A percentile compares a stretch with the other conserved stretches of the same genome.
These are phyloP conservation scores for Trichopria drosophilae DNA, from an alignment of 2,888 invertebrate genomes.

Conservation along the genomic window DNA sequence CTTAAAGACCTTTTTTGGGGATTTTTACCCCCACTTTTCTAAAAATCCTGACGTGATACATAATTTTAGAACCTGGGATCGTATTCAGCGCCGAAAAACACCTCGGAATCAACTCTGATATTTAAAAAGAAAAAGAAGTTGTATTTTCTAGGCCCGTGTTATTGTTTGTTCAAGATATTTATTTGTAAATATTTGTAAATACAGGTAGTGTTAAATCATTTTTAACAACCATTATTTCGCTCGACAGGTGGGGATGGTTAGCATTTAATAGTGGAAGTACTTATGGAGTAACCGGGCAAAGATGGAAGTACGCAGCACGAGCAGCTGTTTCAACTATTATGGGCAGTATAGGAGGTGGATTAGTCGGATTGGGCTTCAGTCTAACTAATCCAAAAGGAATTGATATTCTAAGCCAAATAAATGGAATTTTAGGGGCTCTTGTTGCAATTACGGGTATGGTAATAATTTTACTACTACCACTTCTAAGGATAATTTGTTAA, in stretches of 20 bases:
- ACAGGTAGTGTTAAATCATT: too few relatives aligned
- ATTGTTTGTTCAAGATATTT: too few relatives aligned
- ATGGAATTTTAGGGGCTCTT: constrained; percentile 83
- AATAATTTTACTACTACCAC: neutral
- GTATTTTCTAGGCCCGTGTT: too few relatives aligned
- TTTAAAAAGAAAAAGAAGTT: too few relatives aligned
- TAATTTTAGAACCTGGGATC: too few relatives aligned
- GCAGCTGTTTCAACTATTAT: constrained; percentile 90
- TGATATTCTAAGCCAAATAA: constrained; percentile 84
- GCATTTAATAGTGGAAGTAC: constrained; percentile 93
- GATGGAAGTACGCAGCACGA: constrained; percentile 89
- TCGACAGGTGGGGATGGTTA: constrained; percentile 83
- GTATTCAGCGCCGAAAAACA: too few relatives aligned
- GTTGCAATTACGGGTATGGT: constrained; percentile 79
- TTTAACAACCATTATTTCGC: neutral
- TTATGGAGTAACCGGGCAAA: constrained; percentile 78
- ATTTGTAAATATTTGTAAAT: too few relatives aligned
- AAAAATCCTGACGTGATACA: too few relatives aligned
- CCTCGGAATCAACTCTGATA: too few relatives aligned
- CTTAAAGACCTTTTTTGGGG: too few relatives aligned
- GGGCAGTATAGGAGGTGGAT: constrained; percentile 87
- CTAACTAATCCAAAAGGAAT: constrained; percentile 69
- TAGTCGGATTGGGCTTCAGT: constrained; percentile 65
- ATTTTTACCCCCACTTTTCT: too few relatives aligned
- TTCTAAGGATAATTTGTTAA: constrained; percentile 5